Percentiles rank a stretch among this genome's conserved stretches.
These are phyloP conservation scores for Shargacucullia verbasci DNA, from an alignment of 2,888 invertebrate genomes.

Conservation along the genomic window DNA sequence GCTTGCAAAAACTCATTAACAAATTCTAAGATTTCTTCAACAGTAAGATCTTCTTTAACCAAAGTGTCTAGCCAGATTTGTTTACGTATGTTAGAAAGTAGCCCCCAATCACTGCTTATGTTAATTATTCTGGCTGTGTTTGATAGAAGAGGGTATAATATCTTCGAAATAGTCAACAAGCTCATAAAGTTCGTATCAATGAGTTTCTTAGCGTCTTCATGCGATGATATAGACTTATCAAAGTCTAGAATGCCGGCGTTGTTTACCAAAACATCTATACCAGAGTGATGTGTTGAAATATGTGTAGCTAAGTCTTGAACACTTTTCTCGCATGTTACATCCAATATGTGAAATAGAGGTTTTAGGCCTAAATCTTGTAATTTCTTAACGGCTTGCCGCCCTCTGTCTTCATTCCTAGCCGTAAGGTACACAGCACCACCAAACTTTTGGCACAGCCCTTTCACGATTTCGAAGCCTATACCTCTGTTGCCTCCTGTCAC, in stretches of 20 bases:
- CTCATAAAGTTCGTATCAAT: conserved; percentile 92
- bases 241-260: conserved; percentile 94
- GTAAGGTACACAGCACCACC: conserved; percentile 93
- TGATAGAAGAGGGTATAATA: conserved; percentile 92
- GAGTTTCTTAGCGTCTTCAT: conserved; percentile 92
- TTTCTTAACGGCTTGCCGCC: conserved; percentile 89
- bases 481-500: conserved; percentile 85
- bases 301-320: conserved; percentile 89
- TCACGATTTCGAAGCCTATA: conserved; percentile 85
- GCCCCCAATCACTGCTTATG: conserved; percentile 90
- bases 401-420: conserved; percentile 90
- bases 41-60: conserved; percentile 83
- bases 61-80: conserved; percentile 83
- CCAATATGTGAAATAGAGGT: conserved; percentile 91
- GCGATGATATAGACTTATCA: conserved; percentile 90
- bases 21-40: conserved; percentile 85
- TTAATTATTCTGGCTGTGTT: conserved; percentile 93
- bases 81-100: conserved; percentile 83
- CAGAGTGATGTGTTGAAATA: conserved; percentile 90
- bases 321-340: conserved; percentile 91
- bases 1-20: conserved; percentile 89
- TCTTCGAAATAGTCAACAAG: conserved; percentile 90
- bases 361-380: conserved; percentile 89
- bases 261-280: conserved; percentile 93
- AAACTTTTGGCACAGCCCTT: conserved; percentile 90